Evolutionary conservation across 2,113 vertebrate genomes (phyloP).

Genomic region (Eolophus roseicapilla): DNA sequence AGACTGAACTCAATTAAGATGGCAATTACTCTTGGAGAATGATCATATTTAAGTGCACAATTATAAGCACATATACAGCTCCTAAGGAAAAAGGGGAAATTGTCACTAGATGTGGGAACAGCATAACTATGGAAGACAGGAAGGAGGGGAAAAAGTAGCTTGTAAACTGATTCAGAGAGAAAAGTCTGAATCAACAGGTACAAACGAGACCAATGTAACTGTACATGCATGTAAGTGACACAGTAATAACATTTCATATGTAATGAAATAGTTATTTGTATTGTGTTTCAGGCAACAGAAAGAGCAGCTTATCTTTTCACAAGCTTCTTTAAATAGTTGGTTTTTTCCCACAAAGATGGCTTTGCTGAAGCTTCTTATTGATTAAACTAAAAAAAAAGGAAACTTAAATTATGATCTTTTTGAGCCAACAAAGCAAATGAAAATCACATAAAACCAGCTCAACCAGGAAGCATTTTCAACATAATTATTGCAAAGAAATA

Average conservation of each 20-base stretch:
- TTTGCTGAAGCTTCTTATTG: constrained; percentile 35
- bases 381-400: constrained; percentile 25
- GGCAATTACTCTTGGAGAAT: not conserved
- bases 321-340: not conserved
- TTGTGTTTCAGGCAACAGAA: constrained; percentile 21
- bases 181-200: constrained; percentile 19
- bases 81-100: not conserved
- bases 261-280: constrained; percentile 56
- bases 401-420: constrained; percentile 40
- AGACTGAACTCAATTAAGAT: not conserved
- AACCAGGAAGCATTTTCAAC: constrained; percentile 50
- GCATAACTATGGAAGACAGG: not conserved
- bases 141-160: not conserved
- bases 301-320: constrained; percentile 40
- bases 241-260: constrained; percentile 63
- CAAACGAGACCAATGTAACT: not conserved
- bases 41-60: not conserved
- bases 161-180: constrained; percentile 32
- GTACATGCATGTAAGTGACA: constrained; percentile 17
- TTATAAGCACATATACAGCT: not conserved
- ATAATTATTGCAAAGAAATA: constrained; percentile 63
- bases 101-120: not conserved
- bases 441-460: constrained; percentile 14
- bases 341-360: constrained; percentile 26
- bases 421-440: constrained; percentile 40